These are phyloP conservation scores for Gorsachius goisagi DNA, from an alignment of 2,113 vertebrate species.

Conservation along the genomic window DNA sequence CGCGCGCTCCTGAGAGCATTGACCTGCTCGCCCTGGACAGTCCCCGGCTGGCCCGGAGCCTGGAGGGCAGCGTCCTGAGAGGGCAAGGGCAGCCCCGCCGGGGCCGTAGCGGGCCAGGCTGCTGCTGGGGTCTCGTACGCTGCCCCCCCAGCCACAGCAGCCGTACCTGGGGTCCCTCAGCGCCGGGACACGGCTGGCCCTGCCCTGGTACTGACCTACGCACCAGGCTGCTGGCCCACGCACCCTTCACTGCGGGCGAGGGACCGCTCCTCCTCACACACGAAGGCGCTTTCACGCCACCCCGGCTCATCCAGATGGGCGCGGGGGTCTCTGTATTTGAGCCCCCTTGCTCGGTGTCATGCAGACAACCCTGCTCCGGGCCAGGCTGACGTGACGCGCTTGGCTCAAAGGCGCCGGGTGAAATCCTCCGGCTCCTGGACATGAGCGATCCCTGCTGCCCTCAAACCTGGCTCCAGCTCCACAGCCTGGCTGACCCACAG, in stretches of 20 bases:
- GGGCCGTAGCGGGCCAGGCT: rapidly evolving
- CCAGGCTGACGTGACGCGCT: background rate
- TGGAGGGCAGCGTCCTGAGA: background rate
- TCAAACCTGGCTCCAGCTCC: background rate
- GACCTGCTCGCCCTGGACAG: background rate
- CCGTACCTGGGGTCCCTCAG: rapidly evolving
- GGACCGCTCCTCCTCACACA: background rate
- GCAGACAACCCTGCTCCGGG: background rate
- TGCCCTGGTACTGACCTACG: background rate
- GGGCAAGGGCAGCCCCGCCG: rapidly evolving
- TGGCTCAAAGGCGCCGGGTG: background rate
- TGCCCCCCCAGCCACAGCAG: rapidly evolving
- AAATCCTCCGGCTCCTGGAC: background rate
- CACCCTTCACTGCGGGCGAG: background rate
- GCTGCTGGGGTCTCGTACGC: background rate
- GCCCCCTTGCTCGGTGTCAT: background rate
- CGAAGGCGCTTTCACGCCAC: background rate
- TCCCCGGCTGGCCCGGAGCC: background rate
- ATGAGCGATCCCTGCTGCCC: background rate
- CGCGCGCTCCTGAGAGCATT: background rate
- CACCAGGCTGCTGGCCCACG: background rate
- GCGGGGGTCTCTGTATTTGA: background rate
- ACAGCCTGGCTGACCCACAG: background rate
- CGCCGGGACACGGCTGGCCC: background rate
- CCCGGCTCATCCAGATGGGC: background rate